Evolutionary conservation across 2,888 invertebrate species (phyloP), one percentile per base, ranked within the genome.

Genomic region (Papilio gigon): DNA sequence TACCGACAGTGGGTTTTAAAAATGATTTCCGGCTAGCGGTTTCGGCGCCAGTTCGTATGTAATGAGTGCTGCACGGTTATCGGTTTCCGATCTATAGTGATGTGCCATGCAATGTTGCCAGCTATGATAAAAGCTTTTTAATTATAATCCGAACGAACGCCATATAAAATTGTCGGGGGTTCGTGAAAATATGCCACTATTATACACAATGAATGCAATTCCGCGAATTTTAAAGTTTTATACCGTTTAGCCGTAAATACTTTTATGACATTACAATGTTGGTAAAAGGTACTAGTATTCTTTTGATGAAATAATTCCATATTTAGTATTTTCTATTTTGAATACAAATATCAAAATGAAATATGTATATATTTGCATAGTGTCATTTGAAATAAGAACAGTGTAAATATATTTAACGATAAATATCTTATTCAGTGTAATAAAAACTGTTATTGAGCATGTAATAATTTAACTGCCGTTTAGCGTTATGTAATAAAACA

Each of bases 21-120:
- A 75, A 81, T 82, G 81, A 85, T 87, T 84, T 89, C 90, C 90
- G 89, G 88, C 78, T 87, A 89, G 84, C 88, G 88, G 87, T 78
- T 76, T 76, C 76, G 76, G 77, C 80, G 78, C 80, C 81, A 83
- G 82, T 80, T 81, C 80, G 82, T 81, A 83, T 81, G 80, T 80
- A 83, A 82, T 81, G 58, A 65, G 79, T 79, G 81, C 77, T 80
- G 80, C 80, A 83, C 85, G 82, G 79, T 80, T 87, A 88, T 88
- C 87, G 78, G 84, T 84, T 87, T 88, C 88, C 89, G 88, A 89
- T 88, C 87, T 77, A 40, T 47, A 65, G 74, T 74, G 77, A 72
- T 72, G 71, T 72, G 75, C 75, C 75, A 75, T 71, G 71, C 73
- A 70, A 62, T n/a, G 44, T 61, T 61, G 60, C 67, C 42, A 56